Evolutionary conservation across 2,797 vertebrate genomes (phyloP), one percentile per base, ranked within the genome.

Genomic region (Tapera naevia): DNA sequence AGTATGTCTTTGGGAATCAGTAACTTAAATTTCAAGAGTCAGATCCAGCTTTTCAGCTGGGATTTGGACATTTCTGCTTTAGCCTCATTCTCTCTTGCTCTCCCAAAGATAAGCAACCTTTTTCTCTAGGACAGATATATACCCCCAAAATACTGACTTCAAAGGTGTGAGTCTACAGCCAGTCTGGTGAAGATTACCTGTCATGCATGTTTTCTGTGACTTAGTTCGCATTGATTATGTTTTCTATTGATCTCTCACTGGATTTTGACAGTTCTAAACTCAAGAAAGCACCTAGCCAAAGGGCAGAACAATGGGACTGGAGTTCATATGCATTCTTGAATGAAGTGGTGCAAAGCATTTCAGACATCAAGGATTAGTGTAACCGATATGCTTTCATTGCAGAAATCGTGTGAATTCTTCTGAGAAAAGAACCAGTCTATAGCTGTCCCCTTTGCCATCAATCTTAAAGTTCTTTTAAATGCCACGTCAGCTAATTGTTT

Each of bases 261-360:
- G 50, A 88, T 93, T 79, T 81, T 85, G 91, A 88, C 87, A 72
- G 69, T 80, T 95, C 51, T 61, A 88, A 93, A 90, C 89, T 85
- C 70, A 37, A 96, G 95, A 94, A 94, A 76, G 58, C 46, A 32
- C 46, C 65, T 86, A 89, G 73, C 93, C 60, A 19, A 32, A 35
- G 76, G 86, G 66, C 94, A 94, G 74, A 79, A 82, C 86, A 95
- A 37, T 73, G 62, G 30, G 88, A 72, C 84, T 91, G 75, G 73
- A 62, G 79, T 95, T 92, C 75, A 46, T 66, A 73, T 9, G 11
- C 48, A 37, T 92, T 92, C 82, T 91, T 88, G 76, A 54, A 86
- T 89, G 37, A 80, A 74, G 64, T 53, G 61, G 88, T 86, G 61
- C 83, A 45, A 60, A 85, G 23, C 64, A 65, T 64, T 93, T 79